Percentiles rank a stretch among this genome's conserved stretches.
Conservation (phyloP, 2,888 invertebrate genomes). For the Mactromeris polynyma region DNA sequence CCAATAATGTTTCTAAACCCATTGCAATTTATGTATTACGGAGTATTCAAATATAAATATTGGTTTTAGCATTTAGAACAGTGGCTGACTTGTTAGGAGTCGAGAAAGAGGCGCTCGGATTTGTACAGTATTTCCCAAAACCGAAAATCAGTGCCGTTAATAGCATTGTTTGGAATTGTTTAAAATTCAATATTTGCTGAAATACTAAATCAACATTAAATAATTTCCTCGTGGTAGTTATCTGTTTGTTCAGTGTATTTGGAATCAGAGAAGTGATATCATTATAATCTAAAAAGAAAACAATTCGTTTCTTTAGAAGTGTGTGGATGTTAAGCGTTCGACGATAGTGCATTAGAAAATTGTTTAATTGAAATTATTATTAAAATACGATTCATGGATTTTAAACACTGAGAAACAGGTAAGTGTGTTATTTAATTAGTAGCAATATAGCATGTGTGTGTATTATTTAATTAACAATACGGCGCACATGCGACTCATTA, state of each 20-base stretch:
- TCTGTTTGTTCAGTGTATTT: slow-evolving; percentile 15
- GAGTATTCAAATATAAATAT: slow-evolving; percentile 9
- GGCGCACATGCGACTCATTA: too few relatives aligned
- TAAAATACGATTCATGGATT: not conserved
- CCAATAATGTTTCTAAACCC: not conserved
- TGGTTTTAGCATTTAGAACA: not conserved
- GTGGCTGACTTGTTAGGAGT: not conserved
- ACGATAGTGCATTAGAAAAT: not conserved
- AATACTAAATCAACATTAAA: not conserved
- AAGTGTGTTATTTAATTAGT: not conserved
- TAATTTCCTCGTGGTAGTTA: not conserved
- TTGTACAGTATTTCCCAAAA: not conserved
- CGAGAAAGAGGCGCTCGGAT: not conserved
- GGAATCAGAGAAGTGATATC: not conserved
- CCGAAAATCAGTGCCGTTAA: not conserved
- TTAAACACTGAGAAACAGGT: not conserved
- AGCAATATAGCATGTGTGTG: too few relatives aligned
- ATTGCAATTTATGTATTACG: not conserved
- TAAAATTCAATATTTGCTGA: slow-evolving; percentile 20
- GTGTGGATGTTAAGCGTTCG: not conserved
- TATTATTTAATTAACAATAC: too few relatives aligned
- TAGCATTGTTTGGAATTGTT: not conserved
- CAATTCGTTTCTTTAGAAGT: not conserved
- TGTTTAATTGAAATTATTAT: not conserved
- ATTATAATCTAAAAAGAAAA: not conserved